phyloP scores from a whole-genome alignment of 2,888 invertebrate species.

The Altica lythri region DNA sequence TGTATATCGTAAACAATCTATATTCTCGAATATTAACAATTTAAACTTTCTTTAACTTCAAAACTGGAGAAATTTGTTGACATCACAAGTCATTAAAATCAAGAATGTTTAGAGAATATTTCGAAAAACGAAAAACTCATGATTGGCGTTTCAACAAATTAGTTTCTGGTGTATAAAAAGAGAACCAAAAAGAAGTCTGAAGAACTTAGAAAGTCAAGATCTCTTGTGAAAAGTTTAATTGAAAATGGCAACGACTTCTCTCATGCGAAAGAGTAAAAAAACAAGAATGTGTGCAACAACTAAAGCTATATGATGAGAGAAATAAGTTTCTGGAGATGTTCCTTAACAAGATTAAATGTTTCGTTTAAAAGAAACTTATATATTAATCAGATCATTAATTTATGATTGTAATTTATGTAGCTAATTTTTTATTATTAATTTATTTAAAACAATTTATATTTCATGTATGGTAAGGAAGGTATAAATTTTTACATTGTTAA shows the following conservation, averaged over 20 bases:
- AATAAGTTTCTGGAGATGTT: no score
- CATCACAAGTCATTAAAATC: slow-evolving; percentile 33
- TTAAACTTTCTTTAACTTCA: neutral
- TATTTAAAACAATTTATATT: no score
- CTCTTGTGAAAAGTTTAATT: slow-evolving; percentile 45
- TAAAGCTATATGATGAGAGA: neutral
- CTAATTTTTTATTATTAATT: no score
- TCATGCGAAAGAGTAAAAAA: slow-evolving; percentile 23
- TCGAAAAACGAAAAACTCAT: slow-evolving; percentile 41
- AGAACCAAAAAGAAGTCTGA: slow-evolving; percentile 32
- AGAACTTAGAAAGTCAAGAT: slow-evolving; percentile 34
- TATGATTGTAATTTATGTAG: no score
- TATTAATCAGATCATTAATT: no score
- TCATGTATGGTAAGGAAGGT: no score
- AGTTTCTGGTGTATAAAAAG: slow-evolving; percentile 45
- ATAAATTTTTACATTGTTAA: no score
- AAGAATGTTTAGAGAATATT: slow-evolving; percentile 42
- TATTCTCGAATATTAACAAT: no score
- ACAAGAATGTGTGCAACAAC: slow-evolving; percentile 14
- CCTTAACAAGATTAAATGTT: no score
- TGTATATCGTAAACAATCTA: no score
- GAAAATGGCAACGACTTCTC: slow-evolving; percentile 42
- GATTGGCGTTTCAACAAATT: slow-evolving; percentile 47
- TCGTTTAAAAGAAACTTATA: no score
- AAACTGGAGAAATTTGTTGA: slow-evolving; percentile 2